Evolutionary conservation across 2,888 invertebrate species (phyloP).

Genomic region (Lissonota sp.): DNA sequence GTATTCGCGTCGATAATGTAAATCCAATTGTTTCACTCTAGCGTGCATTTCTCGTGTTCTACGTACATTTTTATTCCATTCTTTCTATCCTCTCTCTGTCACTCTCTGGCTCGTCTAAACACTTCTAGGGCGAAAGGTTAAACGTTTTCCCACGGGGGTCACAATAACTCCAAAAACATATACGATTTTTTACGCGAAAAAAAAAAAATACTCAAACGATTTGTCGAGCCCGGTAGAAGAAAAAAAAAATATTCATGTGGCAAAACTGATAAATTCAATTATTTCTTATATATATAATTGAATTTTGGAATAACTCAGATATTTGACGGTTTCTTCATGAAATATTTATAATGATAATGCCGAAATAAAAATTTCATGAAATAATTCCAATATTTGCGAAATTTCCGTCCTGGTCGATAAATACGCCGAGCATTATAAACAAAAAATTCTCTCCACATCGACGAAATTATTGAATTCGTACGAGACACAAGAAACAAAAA

Average conservation of each 20-base stretch:
- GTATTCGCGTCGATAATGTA: conserved; percentile 63
- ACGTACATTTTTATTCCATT: conserved; percentile 7
- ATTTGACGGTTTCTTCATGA: neutral
- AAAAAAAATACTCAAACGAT: neutral
- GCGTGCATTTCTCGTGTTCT: conserved; percentile 44
- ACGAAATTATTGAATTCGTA: neutral
- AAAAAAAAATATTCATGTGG: too few species aligned
- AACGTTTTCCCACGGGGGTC: conserved; percentile 24
- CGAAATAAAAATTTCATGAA: conserved; percentile 12
- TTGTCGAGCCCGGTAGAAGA: too few species aligned
- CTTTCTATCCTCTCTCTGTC: conserved; percentile 11
- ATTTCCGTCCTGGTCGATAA: neutral
- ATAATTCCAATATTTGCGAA: neutral
- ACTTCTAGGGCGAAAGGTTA: conserved; percentile 31
- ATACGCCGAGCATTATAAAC: neutral
- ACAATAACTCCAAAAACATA: neutral
- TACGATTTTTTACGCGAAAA: neutral
- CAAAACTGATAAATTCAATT: too few species aligned
- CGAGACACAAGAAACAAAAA: conserved; percentile 29
- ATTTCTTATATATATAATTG: too few species aligned
- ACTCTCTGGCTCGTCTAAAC: conserved; percentile 40
- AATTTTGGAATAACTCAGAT: too few species aligned
- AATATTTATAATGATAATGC: neutral
- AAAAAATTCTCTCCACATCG: neutral
- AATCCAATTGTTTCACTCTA: conserved; percentile 63